Base-by-base conservation (phyloP, 1,140 invertebrate species). In the Lucilia cuprina region DNA sequence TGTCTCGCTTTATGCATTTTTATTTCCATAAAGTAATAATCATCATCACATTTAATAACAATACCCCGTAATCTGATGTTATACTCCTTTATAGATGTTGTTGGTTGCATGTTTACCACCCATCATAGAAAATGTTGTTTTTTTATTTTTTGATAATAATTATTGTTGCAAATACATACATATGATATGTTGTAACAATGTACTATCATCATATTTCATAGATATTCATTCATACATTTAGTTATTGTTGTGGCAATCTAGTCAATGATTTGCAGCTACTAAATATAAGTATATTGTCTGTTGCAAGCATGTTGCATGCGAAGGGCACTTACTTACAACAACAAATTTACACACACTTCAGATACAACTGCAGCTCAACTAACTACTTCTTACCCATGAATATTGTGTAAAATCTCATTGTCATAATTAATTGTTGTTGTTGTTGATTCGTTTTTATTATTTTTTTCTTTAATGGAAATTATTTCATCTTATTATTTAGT, bases 401-500 rank as follows among this genome's bases (percentile, higher is more conserved):
- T 21, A 21, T 70, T 70, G 65, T 70, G 65, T 25, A 70, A 70
- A 30, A 70, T 70, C 65, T 70, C 65, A 70, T 70, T 70, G 65
- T 70, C 65, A 70, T 70, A 70, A 70, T 70, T 70, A 70, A 70
- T 70, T 70, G 65, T n/a, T 60, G 55, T n/a, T 60, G 55, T 60
- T 60, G 55, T n/a, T 17, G 14, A 7, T 60, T 60, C n/a, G 55
- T 70, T 70, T 55, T 70, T n/a, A 21, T 70, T 70, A 7, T 70
- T 70, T 70, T 70, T 21, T 70, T 19, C 21, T 70, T 25, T 19
- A 70, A 70, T 12, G 12, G 12, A 21, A 70, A 70, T 70, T 70
- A 70, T 25, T 70, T 21, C 25, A 60, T 60, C n/a, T 60, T 60
- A 12, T 70, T 21, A 25, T 25, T 21, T 21, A 70, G 65, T 70